phyloP scores from a whole-genome alignment of 2,113 vertebrate species.

The Psittacus erithacus region DNA sequence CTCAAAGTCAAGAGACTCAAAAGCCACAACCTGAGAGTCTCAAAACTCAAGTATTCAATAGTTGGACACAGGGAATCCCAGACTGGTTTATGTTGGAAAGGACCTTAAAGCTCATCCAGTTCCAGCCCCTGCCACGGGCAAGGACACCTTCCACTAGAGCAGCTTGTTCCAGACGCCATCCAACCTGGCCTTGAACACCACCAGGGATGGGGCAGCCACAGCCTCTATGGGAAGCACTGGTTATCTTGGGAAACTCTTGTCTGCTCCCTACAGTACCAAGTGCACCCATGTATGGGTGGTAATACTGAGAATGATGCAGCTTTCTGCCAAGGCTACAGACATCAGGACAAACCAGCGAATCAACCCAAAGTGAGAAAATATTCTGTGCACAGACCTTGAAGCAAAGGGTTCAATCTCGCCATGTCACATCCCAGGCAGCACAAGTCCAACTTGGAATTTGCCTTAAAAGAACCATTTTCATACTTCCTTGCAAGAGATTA shows the following conservation, averaged over 20 bases:
- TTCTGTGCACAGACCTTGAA: not conserved
- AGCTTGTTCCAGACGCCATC: not conserved
- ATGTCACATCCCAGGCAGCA: not conserved
- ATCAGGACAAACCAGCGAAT: not conserved
- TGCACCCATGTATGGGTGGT: fast-evolving
- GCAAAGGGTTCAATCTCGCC: not conserved
- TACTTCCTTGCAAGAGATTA: not conserved
- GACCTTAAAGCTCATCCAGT: not conserved
- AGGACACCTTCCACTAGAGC: not conserved
- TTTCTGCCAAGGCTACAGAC: not conserved
- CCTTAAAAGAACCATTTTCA: not conserved
- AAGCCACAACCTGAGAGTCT: not conserved
- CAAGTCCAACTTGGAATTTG: not conserved
- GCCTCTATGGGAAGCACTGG: not conserved
- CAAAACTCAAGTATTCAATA: fast-evolving
- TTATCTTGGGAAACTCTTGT: fast-evolving
- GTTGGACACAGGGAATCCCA: not conserved
- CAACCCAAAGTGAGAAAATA: fast-evolving
- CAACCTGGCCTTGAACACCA: not conserved
- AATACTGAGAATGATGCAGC: fast-evolving
- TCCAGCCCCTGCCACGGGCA: not conserved
- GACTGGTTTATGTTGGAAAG: not conserved
- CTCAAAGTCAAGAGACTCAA: not conserved
- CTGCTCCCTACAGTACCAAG: not conserved
- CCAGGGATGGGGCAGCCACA: not conserved